Evolutionary conservation across 2,113 vertebrate species (phyloP).

Genomic region (Chrysochloris asiatica): DNA sequence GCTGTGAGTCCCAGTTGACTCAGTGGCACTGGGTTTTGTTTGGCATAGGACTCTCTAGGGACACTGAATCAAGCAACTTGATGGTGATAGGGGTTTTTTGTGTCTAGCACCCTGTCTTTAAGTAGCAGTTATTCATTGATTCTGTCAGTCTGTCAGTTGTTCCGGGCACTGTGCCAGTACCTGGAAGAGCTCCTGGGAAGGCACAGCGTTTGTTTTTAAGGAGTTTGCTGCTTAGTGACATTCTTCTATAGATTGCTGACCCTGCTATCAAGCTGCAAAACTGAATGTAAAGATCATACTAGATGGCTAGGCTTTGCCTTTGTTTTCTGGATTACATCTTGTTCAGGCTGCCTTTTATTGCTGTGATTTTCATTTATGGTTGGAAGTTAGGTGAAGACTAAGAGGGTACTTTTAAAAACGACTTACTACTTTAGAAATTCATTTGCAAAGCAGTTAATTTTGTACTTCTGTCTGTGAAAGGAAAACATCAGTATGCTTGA

Average conservation of each 20-base stretch:
- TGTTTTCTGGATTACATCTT: constrained; percentile 22
- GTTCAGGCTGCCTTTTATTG: not conserved
- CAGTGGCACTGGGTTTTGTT: no score
- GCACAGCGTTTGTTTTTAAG: not conserved
- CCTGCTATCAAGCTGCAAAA: not conserved
- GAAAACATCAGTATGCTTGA: not conserved
- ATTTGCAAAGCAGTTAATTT: constrained; percentile 29
- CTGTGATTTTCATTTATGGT: constrained; percentile 36
- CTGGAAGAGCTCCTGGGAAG: not conserved
- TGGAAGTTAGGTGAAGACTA: constrained; percentile 13
- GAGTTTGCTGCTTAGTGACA: not conserved
- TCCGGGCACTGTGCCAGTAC: no score
- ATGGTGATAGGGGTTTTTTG: no score
- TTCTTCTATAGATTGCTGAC: not conserved
- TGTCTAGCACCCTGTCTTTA: no score
- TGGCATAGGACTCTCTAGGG: no score
- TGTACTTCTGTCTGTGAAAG: not conserved
- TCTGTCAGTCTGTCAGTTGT: no score
- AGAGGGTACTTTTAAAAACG: not conserved
- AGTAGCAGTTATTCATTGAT: no score
- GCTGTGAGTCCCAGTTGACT: no score
- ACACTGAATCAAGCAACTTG: no score
- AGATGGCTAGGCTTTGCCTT: no score
- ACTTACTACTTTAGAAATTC: constrained; percentile 8
- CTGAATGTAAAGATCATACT: not conserved